These are phyloP conservation scores for Hypolimnas misippus DNA, from an alignment of 2,888 invertebrate species.

Conservation along the genomic window DNA sequence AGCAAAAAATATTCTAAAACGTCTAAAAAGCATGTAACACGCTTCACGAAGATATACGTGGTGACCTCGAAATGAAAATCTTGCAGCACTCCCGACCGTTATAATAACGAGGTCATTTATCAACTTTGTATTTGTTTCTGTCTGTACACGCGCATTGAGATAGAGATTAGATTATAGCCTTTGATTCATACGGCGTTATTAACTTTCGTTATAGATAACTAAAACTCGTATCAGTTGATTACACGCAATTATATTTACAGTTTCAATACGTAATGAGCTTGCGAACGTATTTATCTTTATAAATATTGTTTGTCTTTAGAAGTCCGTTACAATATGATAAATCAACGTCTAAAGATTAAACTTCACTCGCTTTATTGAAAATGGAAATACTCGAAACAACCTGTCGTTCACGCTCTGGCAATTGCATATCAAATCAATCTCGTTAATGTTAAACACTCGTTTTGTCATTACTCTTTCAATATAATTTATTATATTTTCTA, in stretches of 20 bases:
- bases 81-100: slow-evolving; percentile 78
- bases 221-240: slow-evolving; percentile 45
- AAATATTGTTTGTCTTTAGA: slow-evolving; percentile 30
- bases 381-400: slow-evolving; percentile 16
- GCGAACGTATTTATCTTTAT: slow-evolving; percentile 26
- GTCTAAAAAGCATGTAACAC: slow-evolving; percentile 68
- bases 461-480: slow-evolving; percentile 13
- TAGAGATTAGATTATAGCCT: slow-evolving; percentile 54
- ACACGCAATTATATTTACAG: slow-evolving; percentile 44
- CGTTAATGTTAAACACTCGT: slow-evolving; percentile 23
- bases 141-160: slow-evolving; percentile 61
- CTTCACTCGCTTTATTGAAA: slow-evolving; percentile 26
- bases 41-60: slow-evolving; percentile 69
- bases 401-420: slow-evolving; percentile 17
- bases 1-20: slow-evolving; percentile 52
- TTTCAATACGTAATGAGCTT: slow-evolving; percentile 38
- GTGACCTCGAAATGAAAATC: slow-evolving; percentile 80
- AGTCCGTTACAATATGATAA: slow-evolving; percentile 34
- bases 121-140: slow-evolving; percentile 77
- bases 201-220: slow-evolving; percentile 35
- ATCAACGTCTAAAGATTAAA: slow-evolving; percentile 31
- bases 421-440: slow-evolving; percentile 19
- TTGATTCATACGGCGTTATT: slow-evolving; percentile 47
- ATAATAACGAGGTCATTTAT: slow-evolving; percentile 82
- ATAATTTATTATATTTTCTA: slow-evolving; percentile 5